phyloP scores from a whole-genome alignment of 2,113 vertebrate genomes.

The Chamaetylas fuelleborni region DNA sequence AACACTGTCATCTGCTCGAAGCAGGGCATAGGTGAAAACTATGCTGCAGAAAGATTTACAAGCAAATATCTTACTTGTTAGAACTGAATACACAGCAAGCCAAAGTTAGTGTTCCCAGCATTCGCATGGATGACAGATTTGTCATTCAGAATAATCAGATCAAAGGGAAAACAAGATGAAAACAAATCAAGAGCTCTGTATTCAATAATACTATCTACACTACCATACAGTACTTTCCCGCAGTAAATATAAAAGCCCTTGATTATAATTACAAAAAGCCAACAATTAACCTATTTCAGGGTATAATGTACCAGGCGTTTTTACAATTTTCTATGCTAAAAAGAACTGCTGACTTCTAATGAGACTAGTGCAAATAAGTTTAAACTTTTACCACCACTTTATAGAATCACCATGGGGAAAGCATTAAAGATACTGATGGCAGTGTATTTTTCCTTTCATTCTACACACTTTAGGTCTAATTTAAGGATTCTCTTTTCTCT shows the following conservation, averaged over 20 bases:
- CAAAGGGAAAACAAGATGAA: slow-evolving; percentile 21
- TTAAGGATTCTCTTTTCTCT: background rate
- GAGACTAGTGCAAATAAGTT: background rate
- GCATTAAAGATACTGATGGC: background rate
- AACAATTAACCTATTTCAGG: background rate
- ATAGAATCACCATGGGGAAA: background rate
- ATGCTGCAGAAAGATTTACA: background rate
- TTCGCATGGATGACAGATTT: background rate
- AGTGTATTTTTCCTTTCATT: background rate
- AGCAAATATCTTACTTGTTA: slow-evolving; percentile 37
- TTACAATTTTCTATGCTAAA: background rate
- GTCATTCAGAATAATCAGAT: slow-evolving; percentile 26
- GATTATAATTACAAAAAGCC: slow-evolving; percentile 36
- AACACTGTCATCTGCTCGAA: background rate
- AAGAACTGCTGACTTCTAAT: background rate
- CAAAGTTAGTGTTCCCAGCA: background rate
- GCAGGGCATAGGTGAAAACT: slow-evolving; percentile 9
- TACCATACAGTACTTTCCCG: background rate
- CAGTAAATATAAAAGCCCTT: background rate
- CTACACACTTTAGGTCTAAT: background rate
- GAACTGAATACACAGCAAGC: background rate
- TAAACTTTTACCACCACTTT: background rate
- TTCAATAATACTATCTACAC: background rate
- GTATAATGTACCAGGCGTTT: background rate
- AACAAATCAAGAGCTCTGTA: slow-evolving; percentile 28